Percentiles rank a stretch among this genome's conserved stretches.
Evolutionary conservation across 2,797 vertebrate species (phyloP).

Genomic region (Geotria australis): DNA sequence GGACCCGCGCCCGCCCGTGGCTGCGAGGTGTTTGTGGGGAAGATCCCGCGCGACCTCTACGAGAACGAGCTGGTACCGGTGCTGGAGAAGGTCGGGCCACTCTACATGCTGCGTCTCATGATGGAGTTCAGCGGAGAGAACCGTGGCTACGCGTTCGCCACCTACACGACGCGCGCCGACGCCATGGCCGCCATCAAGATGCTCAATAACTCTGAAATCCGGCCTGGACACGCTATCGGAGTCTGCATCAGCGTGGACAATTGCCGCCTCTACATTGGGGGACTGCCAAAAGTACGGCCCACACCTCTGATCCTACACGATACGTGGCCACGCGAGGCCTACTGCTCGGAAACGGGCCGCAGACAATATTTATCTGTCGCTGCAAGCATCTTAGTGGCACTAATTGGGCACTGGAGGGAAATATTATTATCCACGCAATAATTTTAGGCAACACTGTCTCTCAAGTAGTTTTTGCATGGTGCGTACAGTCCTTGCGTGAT

Average conservation of each 20-base stretch:
- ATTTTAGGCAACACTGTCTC: no score
- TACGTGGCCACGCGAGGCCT: no score
- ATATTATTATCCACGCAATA: no score
- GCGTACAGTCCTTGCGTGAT: no score
- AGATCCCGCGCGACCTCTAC: slow-evolving; percentile 77
- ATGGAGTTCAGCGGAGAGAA: slow-evolving; percentile 95
- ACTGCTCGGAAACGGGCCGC: no score
- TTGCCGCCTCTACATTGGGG: slow-evolving; percentile 68
- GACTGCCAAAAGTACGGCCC: background rate
- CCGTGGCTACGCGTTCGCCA: slow-evolving; percentile 79
- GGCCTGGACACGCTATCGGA: slow-evolving; percentile 54
- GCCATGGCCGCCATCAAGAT: slow-evolving; percentile 50
- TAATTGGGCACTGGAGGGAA: no score
- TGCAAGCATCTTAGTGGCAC: no score
- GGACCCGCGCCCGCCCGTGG: slow-evolving; percentile 57
- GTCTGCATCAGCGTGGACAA: slow-evolving; percentile 78
- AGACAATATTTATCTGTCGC: no score
- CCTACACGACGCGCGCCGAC: slow-evolving; percentile 36
- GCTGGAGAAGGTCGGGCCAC: slow-evolving; percentile 43
- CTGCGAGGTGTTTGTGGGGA: slow-evolving; percentile 86
- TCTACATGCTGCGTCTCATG: slow-evolving; percentile 87
- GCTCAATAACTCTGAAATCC: slow-evolving; percentile 57
- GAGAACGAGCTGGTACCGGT: slow-evolving; percentile 76
- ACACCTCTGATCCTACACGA: no score
- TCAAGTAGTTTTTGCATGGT: no score